Conservation (phyloP, 2,797 vertebrate species). For the Pipistrellus pygmaeus region DNA sequence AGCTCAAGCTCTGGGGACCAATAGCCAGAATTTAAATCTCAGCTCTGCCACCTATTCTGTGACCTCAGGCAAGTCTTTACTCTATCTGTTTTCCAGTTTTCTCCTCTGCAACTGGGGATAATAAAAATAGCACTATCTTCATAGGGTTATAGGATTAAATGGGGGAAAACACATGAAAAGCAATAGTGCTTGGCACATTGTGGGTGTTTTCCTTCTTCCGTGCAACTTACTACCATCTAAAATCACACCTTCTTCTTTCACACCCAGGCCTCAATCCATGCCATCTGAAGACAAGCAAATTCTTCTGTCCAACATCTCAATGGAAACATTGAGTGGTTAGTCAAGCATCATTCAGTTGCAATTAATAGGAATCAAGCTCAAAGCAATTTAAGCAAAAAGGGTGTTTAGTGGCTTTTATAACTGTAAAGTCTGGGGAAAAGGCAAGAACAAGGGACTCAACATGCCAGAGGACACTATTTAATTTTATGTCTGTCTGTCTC, state of each 20-base stretch:
- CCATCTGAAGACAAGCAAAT: neutral
- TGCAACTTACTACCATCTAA: neutral
- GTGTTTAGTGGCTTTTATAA: neutral
- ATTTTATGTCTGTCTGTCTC: neutral
- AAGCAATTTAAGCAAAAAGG: neutral
- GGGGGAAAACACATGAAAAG: neutral
- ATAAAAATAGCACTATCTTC: neutral
- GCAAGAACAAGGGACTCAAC: neutral
- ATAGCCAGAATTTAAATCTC: neutral
- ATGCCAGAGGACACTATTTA: neutral
- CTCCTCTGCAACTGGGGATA: neutral
- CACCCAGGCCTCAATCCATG: neutral
- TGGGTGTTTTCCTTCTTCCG: neutral
- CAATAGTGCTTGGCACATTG: neutral
- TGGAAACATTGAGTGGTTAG: neutral
- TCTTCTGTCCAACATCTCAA: neutral
- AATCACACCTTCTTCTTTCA: neutral
- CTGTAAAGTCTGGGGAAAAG: neutral
- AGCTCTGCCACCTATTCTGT: neutral
- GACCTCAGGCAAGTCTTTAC: neutral
- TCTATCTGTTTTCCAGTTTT: neutral
- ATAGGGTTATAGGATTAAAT: neutral
- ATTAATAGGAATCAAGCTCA: slow-evolving; percentile 47
- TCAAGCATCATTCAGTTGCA: slow-evolving; percentile 7
- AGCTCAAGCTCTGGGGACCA: slow-evolving; percentile 4